A percentile compares a stretch with the other conserved stretches of the same genome.
phyloP scores from a whole-genome alignment of 2,113 vertebrate genomes.

The Sebastes schlegelii region DNA sequence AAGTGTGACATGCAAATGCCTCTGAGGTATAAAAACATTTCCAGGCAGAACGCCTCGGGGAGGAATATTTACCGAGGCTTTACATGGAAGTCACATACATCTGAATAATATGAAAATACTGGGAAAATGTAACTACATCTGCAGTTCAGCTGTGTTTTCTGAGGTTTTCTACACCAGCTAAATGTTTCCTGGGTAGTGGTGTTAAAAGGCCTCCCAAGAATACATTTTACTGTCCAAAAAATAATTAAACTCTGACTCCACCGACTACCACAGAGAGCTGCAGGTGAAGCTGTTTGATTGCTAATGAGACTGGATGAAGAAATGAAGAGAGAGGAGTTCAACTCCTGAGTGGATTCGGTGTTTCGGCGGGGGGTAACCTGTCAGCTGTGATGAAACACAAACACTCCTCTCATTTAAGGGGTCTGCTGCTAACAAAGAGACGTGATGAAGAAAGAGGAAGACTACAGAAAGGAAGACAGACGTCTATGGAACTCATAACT shows the following conservation, averaged over 20 bases:
- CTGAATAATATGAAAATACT: background rate
- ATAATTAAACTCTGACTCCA: conserved; percentile 39
- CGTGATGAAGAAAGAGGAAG: background rate
- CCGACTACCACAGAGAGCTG: conserved; percentile 4
- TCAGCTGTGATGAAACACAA: conserved; percentile 46
- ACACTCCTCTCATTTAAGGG: background rate
- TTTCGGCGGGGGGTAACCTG: conserved; percentile 12
- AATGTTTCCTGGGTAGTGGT: background rate
- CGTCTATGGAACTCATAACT: background rate
- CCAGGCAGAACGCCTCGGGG: conserved; percentile 2
- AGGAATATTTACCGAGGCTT: conserved; percentile 16
- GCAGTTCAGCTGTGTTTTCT: background rate
- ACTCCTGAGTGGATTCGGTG: conserved; percentile 1
- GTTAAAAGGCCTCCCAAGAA: conserved; percentile 5
- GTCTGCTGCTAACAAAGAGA: background rate
- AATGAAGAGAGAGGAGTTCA: background rate
- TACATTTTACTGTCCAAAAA: conserved; percentile 12
- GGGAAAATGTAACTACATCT: background rate
- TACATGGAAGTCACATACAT: conserved; percentile 1
- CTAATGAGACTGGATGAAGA: conserved; percentile 32
- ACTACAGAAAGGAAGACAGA: background rate
- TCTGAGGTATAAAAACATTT: conserved; percentile 10
- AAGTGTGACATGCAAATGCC: conserved; percentile 28
- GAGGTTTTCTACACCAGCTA: background rate
- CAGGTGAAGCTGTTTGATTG: conserved; percentile 41